Evolutionary conservation across 2,113 vertebrate genomes (phyloP), one percentile per base, ranked within the genome.

Genomic region (Cyprinus carpio): DNA sequence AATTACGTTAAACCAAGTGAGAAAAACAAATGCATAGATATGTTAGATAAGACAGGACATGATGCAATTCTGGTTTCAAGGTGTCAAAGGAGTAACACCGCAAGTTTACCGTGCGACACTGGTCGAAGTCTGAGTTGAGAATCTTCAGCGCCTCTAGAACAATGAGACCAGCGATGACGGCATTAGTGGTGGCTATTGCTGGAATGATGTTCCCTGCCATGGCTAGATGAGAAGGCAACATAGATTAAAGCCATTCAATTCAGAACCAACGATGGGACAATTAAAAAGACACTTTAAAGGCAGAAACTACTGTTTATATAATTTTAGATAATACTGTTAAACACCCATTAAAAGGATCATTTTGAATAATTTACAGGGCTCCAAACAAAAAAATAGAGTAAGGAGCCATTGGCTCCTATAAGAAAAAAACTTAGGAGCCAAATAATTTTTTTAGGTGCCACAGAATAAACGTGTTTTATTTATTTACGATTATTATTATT

Each of bases 151-250:
- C 96, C 89, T 99, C 95, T 90, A 99, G 91, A 51, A 99, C 98
- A 29, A 99, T 99, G 84, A 99, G 96, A 6, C 98, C 98, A 31
- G 98, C 98, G 49, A 99, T 99, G 62, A 99, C 92, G 0, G 98
- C 98, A 60, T 99, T 99, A 85, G 98, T 99, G n/a, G 98, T 99
- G 29, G 98, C 98, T 31, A 99, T 98, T 51, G 98, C 98, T 78
- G 98, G 98, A 88, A 99, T 99, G 85, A 99, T 99, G 91, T 99
- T 99, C 18, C 98, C 98, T 12, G 98, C 98, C 98, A 99, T 99
- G 75, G 98, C 97, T 99, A 90, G n/a, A 90, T 51, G 23, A 74
- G 13, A 85, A 25, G 79, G 27, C 8, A 65, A 10, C 69, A 77
- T 56, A 13, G 18, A 8, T 51, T 49, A 13, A 67, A 29, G 4